phyloP scores from a whole-genome alignment of 2,797 vertebrate genomes.

The Alcedo quadribrachys region DNA sequence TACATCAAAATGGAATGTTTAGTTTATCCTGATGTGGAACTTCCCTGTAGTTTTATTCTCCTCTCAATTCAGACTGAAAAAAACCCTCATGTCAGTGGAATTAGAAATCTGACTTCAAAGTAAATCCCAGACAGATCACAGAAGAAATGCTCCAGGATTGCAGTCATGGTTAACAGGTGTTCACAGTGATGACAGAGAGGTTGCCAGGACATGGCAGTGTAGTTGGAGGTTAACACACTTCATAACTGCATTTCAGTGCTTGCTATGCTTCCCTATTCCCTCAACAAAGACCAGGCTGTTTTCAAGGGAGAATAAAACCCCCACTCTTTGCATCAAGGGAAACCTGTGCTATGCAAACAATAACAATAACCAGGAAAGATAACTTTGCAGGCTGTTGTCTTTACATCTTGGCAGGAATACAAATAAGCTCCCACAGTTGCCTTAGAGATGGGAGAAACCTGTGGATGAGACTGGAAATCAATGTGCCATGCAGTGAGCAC shows the following conservation, averaged over 20 bases:
- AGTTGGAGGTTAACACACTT: not conserved
- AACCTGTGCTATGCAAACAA: constrained; percentile 5
- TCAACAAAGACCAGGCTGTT: not conserved
- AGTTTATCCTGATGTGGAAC: not conserved
- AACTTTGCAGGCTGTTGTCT: constrained; percentile 24
- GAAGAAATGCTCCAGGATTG: not conserved
- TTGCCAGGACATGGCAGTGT: not conserved
- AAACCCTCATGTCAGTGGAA: not conserved
- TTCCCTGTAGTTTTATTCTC: constrained; percentile 34
- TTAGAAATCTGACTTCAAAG: constrained; percentile 29
- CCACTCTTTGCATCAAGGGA: not conserved
- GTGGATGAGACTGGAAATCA: not conserved
- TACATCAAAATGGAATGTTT: not conserved
- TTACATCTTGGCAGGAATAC: not conserved
- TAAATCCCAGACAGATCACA: not conserved
- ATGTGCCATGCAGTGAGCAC: not conserved
- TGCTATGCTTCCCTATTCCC: not conserved
- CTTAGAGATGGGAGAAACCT: not conserved
- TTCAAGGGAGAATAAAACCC: not conserved
- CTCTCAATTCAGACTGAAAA: not conserved
- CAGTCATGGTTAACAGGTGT: not conserved
- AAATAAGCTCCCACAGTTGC: not conserved
- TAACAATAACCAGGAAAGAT: constrained; percentile 22
- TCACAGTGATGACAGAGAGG: not conserved
- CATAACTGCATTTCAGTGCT: not conserved